A percentile compares a stretch with the other conserved stretches of the same genome.
These are phyloP conservation scores for Piaya cayana DNA, from an alignment of 2,113 vertebrate species.

Conservation along the genomic window DNA sequence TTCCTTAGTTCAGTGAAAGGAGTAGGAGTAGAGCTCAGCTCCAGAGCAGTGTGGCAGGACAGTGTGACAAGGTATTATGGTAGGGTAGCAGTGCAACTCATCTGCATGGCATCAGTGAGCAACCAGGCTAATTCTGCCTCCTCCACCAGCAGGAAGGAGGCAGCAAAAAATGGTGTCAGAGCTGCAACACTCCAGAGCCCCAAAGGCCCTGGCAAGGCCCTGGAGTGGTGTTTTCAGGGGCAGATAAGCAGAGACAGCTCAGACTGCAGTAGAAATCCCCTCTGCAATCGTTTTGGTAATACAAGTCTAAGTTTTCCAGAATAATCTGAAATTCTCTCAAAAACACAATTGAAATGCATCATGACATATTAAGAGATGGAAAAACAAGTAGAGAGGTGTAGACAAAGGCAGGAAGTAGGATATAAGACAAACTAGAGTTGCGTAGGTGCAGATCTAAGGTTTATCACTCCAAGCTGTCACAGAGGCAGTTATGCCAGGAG, in stretches of 20 bases:
- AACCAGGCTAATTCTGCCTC: background rate
- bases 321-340: background rate
- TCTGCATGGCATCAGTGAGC: background rate
- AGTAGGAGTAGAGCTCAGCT: background rate
- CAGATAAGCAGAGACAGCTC: background rate
- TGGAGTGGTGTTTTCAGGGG: background rate
- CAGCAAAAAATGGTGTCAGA: background rate
- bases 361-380: background rate
- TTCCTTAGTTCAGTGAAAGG: background rate
- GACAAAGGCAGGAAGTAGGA: background rate
- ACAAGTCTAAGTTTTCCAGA: background rate
- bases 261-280: background rate
- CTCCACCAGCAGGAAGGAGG: background rate
- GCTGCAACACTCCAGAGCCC: background rate
- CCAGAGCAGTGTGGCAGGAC: rapidly evolving
- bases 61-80: background rate
- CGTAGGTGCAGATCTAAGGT: background rate
- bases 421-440: background rate
- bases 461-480: background rate
- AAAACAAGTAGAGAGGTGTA: background rate
- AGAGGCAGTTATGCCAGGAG: background rate
- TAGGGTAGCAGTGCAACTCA: background rate
- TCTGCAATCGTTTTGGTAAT: no score
- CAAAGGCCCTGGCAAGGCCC: background rate
- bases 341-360: background rate